A percentile compares a stretch with the other conserved stretches of the same genome.
Conservation (phyloP, 2,888 invertebrate species). For the Andrena flavipes region DNA sequence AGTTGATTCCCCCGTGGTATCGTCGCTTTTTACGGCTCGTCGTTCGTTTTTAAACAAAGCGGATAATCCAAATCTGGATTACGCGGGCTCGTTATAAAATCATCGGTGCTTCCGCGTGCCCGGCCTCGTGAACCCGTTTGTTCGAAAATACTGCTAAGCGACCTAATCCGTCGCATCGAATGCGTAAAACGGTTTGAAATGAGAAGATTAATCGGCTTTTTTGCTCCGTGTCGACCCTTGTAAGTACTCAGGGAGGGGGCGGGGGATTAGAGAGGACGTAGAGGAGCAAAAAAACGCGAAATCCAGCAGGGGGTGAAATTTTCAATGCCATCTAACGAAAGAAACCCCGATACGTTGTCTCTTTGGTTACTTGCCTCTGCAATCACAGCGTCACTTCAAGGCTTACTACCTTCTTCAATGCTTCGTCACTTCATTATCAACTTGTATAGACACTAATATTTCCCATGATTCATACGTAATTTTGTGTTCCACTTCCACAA, state of each 20-base stretch:
- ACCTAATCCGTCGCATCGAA: constrained; percentile 5
- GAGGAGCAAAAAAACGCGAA: constrained; percentile 7
- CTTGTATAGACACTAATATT: too few species aligned
- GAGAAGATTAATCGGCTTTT: constrained; percentile 27
- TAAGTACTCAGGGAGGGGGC: constrained; percentile 15
- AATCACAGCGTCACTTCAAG: neutral
- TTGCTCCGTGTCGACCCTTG: constrained; percentile 7
- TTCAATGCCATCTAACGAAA: neutral
- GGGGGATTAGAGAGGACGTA: constrained; percentile 18
- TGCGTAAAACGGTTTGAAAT: constrained; percentile 13
- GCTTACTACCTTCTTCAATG: too few species aligned
- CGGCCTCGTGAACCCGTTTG: neutral
- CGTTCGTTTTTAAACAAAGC: constrained; percentile 4
- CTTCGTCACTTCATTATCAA: too few species aligned
- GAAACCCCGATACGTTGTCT: neutral
- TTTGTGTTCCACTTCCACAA: too few species aligned
- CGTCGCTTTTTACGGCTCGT: neutral
- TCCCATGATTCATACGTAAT: too few species aligned
- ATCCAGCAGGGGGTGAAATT: constrained; percentile 1
- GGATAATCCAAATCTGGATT: constrained; percentile 14
- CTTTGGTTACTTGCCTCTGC: neutral
- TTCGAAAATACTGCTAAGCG: constrained; percentile 2
- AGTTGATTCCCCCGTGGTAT: too few species aligned
- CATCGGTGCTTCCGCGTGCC: neutral
- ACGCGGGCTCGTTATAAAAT: constrained; percentile 15